Percentiles rank a stretch among this genome's conserved stretches.
These are phyloP conservation scores for Sebastes elongatus DNA, from an alignment of 2,797 vertebrate genomes.

Conservation along the genomic window DNA sequence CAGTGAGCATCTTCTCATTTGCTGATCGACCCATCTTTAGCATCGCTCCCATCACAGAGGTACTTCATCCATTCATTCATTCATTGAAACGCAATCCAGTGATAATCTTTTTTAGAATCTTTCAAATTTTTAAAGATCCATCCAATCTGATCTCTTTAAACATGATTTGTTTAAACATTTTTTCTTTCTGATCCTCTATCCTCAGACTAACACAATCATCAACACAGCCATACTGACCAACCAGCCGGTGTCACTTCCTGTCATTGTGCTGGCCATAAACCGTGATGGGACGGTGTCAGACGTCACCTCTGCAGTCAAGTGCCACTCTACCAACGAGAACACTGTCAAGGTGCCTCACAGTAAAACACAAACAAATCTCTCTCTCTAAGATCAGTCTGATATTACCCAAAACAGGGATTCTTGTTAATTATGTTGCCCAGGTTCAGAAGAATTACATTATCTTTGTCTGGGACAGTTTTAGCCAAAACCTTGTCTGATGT, in stretches of 20 bases:
- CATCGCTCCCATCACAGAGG: constrained; percentile 78
- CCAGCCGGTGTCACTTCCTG: constrained; percentile 72
- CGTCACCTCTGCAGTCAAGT: constrained; percentile 78
- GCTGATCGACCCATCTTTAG: constrained; percentile 74
- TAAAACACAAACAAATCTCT: neutral
- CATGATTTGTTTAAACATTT: neutral
- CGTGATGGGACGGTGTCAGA: constrained; percentile 73
- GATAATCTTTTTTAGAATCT: neutral
- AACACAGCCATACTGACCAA: constrained; percentile 82
- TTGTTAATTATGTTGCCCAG: neutral
- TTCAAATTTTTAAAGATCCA: neutral
- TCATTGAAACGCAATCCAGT: neutral
- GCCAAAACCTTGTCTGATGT: neutral
- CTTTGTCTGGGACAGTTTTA: neutral
- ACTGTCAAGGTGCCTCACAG: constrained; percentile 71
- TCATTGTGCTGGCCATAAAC: constrained; percentile 72
- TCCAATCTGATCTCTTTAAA: neutral
- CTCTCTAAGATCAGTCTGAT: neutral
- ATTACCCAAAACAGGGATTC: neutral
- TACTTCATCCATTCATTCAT: constrained; percentile 17
- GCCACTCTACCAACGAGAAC: constrained; percentile 74
- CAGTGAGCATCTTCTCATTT: constrained; percentile 74
- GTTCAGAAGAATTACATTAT: neutral
- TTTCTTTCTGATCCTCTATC: neutral
- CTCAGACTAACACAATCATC: constrained; percentile 77